A percentile compares a stretch with the other conserved stretches of the same genome.
These are phyloP conservation scores for Albula goreensis DNA, from an alignment of 2,113 vertebrate genomes.

Conservation along the genomic window DNA sequence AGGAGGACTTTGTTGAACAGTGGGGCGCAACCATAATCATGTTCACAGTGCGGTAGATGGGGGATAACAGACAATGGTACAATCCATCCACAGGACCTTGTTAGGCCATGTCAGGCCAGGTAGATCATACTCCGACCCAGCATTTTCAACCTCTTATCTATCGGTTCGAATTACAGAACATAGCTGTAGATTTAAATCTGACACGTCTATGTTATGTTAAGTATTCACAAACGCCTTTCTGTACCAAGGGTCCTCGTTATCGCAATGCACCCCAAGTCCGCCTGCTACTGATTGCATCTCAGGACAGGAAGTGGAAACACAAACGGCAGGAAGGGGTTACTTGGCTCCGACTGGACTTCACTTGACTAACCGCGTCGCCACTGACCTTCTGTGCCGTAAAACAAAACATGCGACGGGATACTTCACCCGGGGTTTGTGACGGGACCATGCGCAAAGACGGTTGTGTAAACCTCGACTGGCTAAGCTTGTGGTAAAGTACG, in stretches of 20 bases:
- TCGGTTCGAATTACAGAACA: too few species aligned
- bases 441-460: constrained; percentile 41
- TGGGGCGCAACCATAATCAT: neutral
- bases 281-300: neutral
- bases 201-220: too few species aligned
- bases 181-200: too few species aligned
- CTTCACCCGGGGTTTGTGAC: constrained; percentile 21
- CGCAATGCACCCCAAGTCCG: too few species aligned
- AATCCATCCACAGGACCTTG: neutral
- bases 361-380: constrained; percentile 55
- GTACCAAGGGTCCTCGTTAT: too few species aligned
- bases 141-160: too few species aligned
- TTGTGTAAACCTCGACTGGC: constrained; percentile 47
- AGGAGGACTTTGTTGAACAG: neutral
- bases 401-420: constrained; percentile 46
- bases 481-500: constrained; percentile 16
- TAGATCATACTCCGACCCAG: neutral
- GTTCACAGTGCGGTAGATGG: neutral
- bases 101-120: neutral
- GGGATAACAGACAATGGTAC: neutral
- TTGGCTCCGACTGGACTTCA: neutral
- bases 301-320: constrained; percentile 13
- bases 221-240: too few species aligned
- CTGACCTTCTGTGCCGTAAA: constrained; percentile 41
- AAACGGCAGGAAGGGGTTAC: neutral